Percentiles rank a stretch among this genome's conserved stretches.
Evolutionary conservation across 2,888 invertebrate genomes (phyloP).

Genomic region (Abrostola tripartita): DNA sequence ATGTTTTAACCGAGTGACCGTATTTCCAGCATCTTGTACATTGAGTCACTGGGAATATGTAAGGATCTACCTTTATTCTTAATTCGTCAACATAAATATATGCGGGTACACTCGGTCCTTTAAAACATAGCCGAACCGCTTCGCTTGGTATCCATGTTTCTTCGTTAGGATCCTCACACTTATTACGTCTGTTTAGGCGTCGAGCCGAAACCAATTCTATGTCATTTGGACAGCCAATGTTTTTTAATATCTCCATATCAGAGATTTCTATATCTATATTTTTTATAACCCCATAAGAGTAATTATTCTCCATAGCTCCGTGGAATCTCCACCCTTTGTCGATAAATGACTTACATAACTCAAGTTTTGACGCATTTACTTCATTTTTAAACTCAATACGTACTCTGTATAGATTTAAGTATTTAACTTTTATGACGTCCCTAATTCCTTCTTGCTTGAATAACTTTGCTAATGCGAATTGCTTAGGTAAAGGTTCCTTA

Average conservation of each 20-base stretch:
- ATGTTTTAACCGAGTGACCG: slow-evolving; percentile 32
- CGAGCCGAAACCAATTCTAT: neutral
- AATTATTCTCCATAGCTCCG: slow-evolving; percentile 7
- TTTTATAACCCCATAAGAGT: slow-evolving; percentile 10
- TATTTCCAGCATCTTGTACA: slow-evolving; percentile 46
- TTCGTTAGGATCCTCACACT: slow-evolving; percentile 1
- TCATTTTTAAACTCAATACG: slow-evolving; percentile 9
- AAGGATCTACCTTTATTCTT: slow-evolving; percentile 29
- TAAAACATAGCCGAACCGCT: slow-evolving; percentile 34
- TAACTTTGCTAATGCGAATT: neutral
- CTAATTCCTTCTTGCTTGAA: slow-evolving; percentile 10
- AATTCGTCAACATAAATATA: slow-evolving; percentile 27
- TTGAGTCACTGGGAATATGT: slow-evolving; percentile 44
- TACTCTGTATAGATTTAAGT: slow-evolving; percentile 6
- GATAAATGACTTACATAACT: slow-evolving; percentile 3
- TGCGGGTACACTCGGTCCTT: slow-evolving; percentile 24
- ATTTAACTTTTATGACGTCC: slow-evolving; percentile 10
- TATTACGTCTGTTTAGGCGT: slow-evolving; percentile 3
- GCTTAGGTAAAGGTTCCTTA: neutral
- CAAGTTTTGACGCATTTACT: slow-evolving; percentile 1
- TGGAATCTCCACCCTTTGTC: slow-evolving; percentile 11
- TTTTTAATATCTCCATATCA: neutral
- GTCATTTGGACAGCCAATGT: neutral
- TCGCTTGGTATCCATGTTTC: slow-evolving; percentile 36
- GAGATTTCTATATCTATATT: slow-evolving; percentile 28